phyloP scores from a whole-genome alignment of 2,888 invertebrate genomes.

The Poecilus cupreus region DNA sequence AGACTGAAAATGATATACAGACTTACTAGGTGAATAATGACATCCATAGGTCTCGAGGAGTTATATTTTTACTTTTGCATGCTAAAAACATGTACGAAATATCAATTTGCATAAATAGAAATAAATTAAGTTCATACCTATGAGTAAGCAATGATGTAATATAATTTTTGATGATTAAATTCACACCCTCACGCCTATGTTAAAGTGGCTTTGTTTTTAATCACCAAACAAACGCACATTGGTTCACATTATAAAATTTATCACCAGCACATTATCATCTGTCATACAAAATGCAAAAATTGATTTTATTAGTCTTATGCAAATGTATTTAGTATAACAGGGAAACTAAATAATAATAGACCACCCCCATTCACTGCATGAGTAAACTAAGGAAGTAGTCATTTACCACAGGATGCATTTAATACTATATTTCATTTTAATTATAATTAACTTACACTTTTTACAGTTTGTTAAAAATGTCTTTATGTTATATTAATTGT shows the following conservation, averaged over 20 bases:
- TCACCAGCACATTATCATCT: slow-evolving; percentile 27
- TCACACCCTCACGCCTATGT: slow-evolving; percentile 54
- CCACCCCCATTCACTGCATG: slow-evolving; percentile 58
- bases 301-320: slow-evolving; percentile 15
- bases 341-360: slow-evolving; percentile 47
- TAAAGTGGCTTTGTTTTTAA: slow-evolving; percentile 54
- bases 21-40: slow-evolving; percentile 23
- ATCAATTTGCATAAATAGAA: slow-evolving; percentile 15
- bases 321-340: slow-evolving; percentile 29
- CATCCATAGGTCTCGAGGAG: slow-evolving; percentile 28
- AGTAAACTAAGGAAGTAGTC: slow-evolving; percentile 54
- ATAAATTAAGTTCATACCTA: slow-evolving; percentile 41
- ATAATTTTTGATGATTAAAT: slow-evolving; percentile 37
- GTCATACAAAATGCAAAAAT: slow-evolving; percentile 5
- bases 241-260: slow-evolving; percentile 27
- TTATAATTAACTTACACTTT: slow-evolving; percentile 56
- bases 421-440: slow-evolving; percentile 43
- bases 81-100: slow-evolving; percentile 32
- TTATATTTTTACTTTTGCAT: slow-evolving; percentile 22
- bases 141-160: slow-evolving; percentile 47
- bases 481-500: slow-evolving; percentile 47
- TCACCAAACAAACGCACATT: slow-evolving; percentile 43
- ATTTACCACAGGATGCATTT: slow-evolving; percentile 56
- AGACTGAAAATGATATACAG: not conserved
- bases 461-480: slow-evolving; percentile 40